These are phyloP conservation scores for Hestina assimilis DNA, from an alignment of 1,140 invertebrate genomes.

Conservation along the genomic window DNA sequence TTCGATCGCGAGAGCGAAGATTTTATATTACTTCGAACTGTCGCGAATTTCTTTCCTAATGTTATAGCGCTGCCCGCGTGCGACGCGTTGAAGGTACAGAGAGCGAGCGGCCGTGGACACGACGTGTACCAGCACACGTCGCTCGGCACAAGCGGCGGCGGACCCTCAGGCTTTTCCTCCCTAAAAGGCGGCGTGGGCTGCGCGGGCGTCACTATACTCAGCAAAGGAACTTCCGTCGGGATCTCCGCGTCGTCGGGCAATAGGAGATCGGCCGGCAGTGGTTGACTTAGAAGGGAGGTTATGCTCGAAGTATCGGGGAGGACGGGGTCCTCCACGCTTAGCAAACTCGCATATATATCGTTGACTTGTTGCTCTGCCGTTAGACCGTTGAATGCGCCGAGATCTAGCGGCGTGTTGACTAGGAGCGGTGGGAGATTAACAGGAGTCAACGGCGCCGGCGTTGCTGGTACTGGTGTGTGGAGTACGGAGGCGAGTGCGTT, in stretches of 20 bases:
- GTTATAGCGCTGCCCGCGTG: conserved; percentile 68
- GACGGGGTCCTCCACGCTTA: conserved; percentile 57
- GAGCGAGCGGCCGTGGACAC: conserved; percentile 67
- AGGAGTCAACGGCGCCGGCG: conserved; percentile 24
- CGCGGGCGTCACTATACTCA: conserved; percentile 35
- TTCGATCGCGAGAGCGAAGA: conserved; percentile 55
- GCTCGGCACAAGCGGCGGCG: conserved; percentile 43
- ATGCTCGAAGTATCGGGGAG: conserved; percentile 57
- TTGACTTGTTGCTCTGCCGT: conserved; percentile 65
- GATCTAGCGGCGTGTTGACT: conserved; percentile 53
- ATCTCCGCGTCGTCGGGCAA: conserved; percentile 52
- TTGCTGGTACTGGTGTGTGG: conserved; percentile 13
- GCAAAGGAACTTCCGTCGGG: conserved; percentile 32
- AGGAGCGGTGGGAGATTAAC: conserved; percentile 51
- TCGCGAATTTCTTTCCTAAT: conserved; percentile 66
- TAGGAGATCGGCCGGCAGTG: conserved; percentile 46
- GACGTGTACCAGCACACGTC: conserved; percentile 73
- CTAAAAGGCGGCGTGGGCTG: conserved; percentile 25
- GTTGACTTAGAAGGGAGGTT: conserved; percentile 55
- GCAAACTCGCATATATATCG: conserved; percentile 60
- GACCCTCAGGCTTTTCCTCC: conserved; percentile 43
- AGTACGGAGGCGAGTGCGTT: conserved; percentile 12
- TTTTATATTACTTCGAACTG: conserved; percentile 71
- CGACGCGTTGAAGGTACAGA: conserved; percentile 71
- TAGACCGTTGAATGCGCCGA: conserved; percentile 55